Evolutionary conservation across 1,140 invertebrate genomes (phyloP).

Genomic region (Drosophila trapezifrons): DNA sequence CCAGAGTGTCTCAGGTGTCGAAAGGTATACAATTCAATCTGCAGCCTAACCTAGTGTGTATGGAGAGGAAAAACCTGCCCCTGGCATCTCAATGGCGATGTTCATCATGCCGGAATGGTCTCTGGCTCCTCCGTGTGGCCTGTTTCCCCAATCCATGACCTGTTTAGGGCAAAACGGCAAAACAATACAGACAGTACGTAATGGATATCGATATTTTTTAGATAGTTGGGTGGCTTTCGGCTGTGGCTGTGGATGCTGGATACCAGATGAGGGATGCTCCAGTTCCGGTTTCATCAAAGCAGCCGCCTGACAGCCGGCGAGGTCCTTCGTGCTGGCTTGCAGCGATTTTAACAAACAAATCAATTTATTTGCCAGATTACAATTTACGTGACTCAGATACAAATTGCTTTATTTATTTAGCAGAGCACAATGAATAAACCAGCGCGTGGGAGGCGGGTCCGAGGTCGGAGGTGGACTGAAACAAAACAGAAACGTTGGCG

Average conservation of each 20-base stretch:
- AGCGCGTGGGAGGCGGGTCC: neutral
- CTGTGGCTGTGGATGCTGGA: neutral
- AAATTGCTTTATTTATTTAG: conserved; percentile 76
- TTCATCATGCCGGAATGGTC: neutral
- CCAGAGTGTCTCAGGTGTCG: conserved; percentile 48
- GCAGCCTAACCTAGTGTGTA: too few relatives aligned
- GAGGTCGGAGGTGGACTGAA: conserved; percentile 15
- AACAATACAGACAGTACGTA: conserved; percentile 18
- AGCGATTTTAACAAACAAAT: conserved; percentile 70
- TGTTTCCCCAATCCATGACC: conserved; percentile 17
- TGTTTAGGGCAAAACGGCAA: conserved; percentile 17
- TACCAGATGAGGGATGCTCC: conserved; percentile 10
- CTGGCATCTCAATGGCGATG: conserved; percentile 4
- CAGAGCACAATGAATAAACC: conserved; percentile 39
- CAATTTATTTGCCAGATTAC: conserved; percentile 78
- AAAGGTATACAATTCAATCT: conserved; percentile 43
- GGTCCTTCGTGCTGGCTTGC: conserved; percentile 41
- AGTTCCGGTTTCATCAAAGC: conserved; percentile 29
- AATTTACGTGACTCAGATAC: conserved; percentile 74
- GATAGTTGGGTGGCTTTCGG: conserved; percentile 15
- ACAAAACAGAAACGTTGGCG: conserved; percentile 55
- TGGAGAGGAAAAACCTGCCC: neutral
- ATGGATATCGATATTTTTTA: conserved; percentile 48
- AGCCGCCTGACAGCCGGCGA: conserved; percentile 13
- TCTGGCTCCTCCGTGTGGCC: neutral